Conservation (phyloP, 2,113 vertebrate species). For the Rousettus leschenaultii region DNA sequence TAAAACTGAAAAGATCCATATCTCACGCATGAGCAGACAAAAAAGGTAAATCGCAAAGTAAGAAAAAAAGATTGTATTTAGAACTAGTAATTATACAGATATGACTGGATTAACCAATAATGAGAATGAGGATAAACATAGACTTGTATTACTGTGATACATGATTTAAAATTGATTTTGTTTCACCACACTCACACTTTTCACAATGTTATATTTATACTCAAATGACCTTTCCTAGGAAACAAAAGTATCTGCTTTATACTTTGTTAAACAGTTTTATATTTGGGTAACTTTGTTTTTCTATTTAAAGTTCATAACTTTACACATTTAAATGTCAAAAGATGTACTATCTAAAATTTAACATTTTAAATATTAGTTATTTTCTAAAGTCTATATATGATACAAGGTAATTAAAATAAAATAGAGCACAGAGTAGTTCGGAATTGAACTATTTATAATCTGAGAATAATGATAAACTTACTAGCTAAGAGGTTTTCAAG, state of each 20-base stretch:
- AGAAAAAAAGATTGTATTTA: slow-evolving; percentile 48
- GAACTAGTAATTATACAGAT: slow-evolving; percentile 62
- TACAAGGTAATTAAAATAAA: slow-evolving; percentile 36
- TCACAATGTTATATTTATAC: slow-evolving; percentile 79
- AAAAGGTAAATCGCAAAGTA: slow-evolving; percentile 54
- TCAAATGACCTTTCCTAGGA: slow-evolving; percentile 74
- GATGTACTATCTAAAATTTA: not conserved
- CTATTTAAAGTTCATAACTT: slow-evolving; percentile 75
- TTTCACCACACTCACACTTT: slow-evolving; percentile 65
- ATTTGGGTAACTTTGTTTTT: slow-evolving; percentile 51
- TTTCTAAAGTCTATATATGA: not conserved
- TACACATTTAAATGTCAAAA: slow-evolving; percentile 65
- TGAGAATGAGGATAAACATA: slow-evolving; percentile 62
- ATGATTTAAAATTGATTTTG: slow-evolving; percentile 74
- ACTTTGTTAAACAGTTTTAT: slow-evolving; percentile 75
- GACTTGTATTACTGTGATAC: slow-evolving; percentile 74
- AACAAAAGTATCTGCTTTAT: slow-evolving; percentile 70
- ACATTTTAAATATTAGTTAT: slow-evolving; percentile 32
- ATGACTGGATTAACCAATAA: slow-evolving; percentile 69
- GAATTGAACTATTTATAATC: not conserved
- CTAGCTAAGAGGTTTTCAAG: not conserved
- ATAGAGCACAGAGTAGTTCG: not conserved
- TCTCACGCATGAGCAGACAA: not conserved
- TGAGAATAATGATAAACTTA: not conserved
- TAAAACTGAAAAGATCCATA: not conserved